Base-by-base conservation (phyloP, 2,797 vertebrate species). In the Pipistrellus pygmaeus region DNA sequence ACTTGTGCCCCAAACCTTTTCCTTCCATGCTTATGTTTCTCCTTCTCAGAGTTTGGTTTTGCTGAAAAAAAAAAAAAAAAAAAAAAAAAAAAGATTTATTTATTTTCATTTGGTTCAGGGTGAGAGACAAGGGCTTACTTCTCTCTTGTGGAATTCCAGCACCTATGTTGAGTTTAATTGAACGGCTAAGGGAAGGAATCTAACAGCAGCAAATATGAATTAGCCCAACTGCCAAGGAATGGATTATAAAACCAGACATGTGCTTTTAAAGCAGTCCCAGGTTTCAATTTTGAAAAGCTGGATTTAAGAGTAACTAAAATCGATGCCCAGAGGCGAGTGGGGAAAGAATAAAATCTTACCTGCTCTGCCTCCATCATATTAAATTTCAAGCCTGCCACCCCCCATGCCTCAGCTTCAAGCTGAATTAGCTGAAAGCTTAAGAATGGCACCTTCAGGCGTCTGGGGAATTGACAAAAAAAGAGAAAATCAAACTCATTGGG, bases 251-350 rank as follows among this genome's bases (percentile, higher is more conserved):
- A 96, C 46, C 21, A 88, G 71, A 81, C 0, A 0, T 88, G 78
- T 81, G 90, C 80, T 97, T 97, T 92, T 62, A 86, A 87, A 97
- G 80, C 90, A 81, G 87, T 92, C 85, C 93, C 78, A 93, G 96
- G 48, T 97, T 98, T 98, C 93, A 96, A 92, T 97, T 97, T 96
- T 88, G 90, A 48, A 96, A 97, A 98, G n/a, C 68, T 57, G 82
- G 68, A 77, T 95, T 98, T 96, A 96, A 91, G 69, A 94, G 5
- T 41, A 91, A 93, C 77, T 88, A 78, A 92, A 97, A 96, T 90
- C 87, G 78, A 62, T 91, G 91, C 95, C 95, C 94, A 81, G 73
- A 68, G 60, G 21, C 48, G 68, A 85, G 8, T 18, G 12, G 55
- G 27, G 18, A 57, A 46, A 87, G 81, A 92, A 88, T 60, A 80